Conservation (phyloP, 2,797 vertebrate species). For the Mus minutoides region DNA sequence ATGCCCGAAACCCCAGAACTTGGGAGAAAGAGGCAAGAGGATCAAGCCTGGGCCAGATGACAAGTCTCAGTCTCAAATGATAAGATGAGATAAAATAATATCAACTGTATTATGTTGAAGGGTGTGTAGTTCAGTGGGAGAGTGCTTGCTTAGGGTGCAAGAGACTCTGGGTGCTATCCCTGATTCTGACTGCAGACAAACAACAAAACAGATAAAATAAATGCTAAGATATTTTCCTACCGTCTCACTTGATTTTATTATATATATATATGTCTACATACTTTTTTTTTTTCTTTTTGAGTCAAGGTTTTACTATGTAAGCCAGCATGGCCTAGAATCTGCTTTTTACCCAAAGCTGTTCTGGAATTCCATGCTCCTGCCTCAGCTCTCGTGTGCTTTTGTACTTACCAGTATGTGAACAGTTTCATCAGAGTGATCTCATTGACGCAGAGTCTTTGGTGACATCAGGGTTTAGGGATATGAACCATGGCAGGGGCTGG, state of each 20-base stretch:
- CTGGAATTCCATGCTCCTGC: neutral
- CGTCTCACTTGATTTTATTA: neutral
- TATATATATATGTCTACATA: neutral
- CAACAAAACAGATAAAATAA: neutral
- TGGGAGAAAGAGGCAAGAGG: neutral
- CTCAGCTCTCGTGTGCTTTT: neutral
- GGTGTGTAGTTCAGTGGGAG: neutral
- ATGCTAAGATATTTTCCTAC: neutral
- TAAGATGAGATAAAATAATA: neutral
- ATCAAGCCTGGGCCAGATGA: neutral
- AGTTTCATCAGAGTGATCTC: neutral
- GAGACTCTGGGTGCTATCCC: neutral
- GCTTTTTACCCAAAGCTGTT: neutral
- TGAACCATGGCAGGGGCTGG: neutral
- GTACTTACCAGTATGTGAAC: neutral
- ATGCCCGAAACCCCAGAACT: neutral
- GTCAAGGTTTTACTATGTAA: neutral
- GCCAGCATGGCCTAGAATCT: neutral
- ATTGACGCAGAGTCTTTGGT: neutral
- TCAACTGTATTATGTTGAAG: neutral
- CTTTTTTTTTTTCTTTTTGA: neutral
- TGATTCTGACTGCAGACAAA: neutral
- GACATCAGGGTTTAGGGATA: neutral
- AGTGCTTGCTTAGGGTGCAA: neutral
- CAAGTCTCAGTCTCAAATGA: neutral